Base-by-base conservation (phyloP, 2,113 vertebrate species). In the Callipepla squamata region DNA sequence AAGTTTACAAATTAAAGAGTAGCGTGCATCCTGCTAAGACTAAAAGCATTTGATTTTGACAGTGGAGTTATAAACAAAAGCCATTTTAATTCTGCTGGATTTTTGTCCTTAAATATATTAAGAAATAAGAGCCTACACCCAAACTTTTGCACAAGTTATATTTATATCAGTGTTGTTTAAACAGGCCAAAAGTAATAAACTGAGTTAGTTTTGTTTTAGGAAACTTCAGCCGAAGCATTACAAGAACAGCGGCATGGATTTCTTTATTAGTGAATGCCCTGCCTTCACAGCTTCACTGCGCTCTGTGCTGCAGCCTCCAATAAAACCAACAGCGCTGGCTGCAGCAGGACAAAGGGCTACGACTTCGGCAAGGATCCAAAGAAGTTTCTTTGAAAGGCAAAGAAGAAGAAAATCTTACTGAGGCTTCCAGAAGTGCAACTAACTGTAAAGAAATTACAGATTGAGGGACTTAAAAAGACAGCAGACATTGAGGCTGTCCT, bases 81-180 rank as follows among this genome's bases (percentile, higher is more conserved):
- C 28, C 1, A 80, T 68, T 93, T 93, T 90, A 92, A 86, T 93
- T 91, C 85, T 92, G 57, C 36, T 94, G 76, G 30, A 91, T 81
- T 93, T 94, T 81, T 90, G 82, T 94, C 76, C 84, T 88, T 66
- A 87, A 91, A 91, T 91, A 88, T 90, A 90, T 93, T 65, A 90
- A 92, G 92, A 96, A 95, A 34, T 88, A 93, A 90, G 69, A 84
- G 53, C 66, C 66, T 86, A 72, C 73, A 85, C n/a, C 23, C 57
- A 73, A 81, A 73, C 62, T 88, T 94, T 94, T 65, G 40, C 63
- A 55, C 68, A 69, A 95, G 90, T 86, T 94, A 76, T 86, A 95
- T 96, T 96, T 96, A 84, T 95, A 96, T 69, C 82, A 79, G n/a
- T 94, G 91, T 90, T 96, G 91, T 86, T 95, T 95, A 91, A 94